A percentile compares a stretch with the other conserved stretches of the same genome.
These are phyloP conservation scores for Himalopsyche anomala DNA, from an alignment of 2,888 invertebrate species.

Conservation along the genomic window DNA sequence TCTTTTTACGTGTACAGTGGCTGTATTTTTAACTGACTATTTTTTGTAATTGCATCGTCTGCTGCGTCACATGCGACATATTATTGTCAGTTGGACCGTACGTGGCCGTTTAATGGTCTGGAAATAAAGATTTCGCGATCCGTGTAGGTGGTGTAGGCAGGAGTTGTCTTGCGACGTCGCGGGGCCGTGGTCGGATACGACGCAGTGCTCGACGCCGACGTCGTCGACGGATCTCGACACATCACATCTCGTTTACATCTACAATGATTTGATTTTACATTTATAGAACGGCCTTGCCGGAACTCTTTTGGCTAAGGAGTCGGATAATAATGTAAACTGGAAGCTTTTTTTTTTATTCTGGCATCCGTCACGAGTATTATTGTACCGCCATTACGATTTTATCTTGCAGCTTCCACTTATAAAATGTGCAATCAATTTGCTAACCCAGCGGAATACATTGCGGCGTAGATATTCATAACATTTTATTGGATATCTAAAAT, in stretches of 20 bases:
- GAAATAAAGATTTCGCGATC: conserved; percentile 27
- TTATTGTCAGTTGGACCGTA: conserved; percentile 5
- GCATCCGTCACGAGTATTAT: not conserved
- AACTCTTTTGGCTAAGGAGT: conserved; percentile 2
- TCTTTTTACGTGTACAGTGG: no score
- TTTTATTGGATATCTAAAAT: no score
- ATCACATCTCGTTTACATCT: conserved; percentile 25
- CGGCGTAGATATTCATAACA: not conserved
- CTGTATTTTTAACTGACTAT: no score
- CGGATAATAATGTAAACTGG: conserved; percentile 38
- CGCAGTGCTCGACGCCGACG: not conserved
- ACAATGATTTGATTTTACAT: conserved; percentile 24
- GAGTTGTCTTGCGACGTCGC: not conserved
- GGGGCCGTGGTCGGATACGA: not conserved
- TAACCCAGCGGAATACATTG: not conserved
- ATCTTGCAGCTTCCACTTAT: not conserved
- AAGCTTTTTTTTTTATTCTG: conserved; percentile 4
- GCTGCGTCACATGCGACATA: conserved; percentile 28
- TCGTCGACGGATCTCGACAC: conserved; percentile 13
- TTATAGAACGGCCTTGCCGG: conserved; percentile 35
- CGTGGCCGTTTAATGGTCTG: conserved; percentile 11
- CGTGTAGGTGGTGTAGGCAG: conserved; percentile 28
- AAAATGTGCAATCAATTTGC: not conserved
- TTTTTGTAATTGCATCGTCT: conserved; percentile 6
- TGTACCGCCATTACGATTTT: not conserved